phyloP scores from a whole-genome alignment of 2,888 invertebrate genomes.

The Platycnemis pennipes region DNA sequence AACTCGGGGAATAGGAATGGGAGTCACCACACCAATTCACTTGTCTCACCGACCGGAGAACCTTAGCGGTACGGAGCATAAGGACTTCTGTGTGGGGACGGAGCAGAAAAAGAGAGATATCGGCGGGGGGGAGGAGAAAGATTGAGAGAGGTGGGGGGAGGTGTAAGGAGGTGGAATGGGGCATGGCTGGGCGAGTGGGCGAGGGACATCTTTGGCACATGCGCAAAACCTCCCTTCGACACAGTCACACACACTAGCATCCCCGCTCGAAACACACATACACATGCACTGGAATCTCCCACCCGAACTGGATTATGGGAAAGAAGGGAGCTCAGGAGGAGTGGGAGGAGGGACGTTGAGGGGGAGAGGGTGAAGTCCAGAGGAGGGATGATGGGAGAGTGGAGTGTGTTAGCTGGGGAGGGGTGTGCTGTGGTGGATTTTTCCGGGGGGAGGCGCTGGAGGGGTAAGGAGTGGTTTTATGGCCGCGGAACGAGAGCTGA shows the following conservation, averaged over 20 bases:
- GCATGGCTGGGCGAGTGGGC: not conserved
- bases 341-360: not conserved
- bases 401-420: not conserved
- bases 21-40: too few relatives aligned
- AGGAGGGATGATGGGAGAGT: not conserved
- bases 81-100: not conserved
- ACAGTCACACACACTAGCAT: not conserved
- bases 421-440: not conserved
- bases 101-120: slow-evolving; percentile 7
- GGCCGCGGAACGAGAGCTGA: slow-evolving; percentile 21
- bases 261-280: not conserved
- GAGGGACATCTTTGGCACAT: slow-evolving; percentile 46
- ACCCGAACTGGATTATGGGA: slow-evolving; percentile 61
- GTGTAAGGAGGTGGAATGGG: not conserved
- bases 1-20: too few relatives aligned
- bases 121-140: not conserved
- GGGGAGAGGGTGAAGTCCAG: not conserved
- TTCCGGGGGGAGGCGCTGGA: not conserved
- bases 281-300: slow-evolving; percentile 33
- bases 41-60: too few relatives aligned
- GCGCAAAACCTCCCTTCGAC: slow-evolving; percentile 30
- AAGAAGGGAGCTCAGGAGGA: slow-evolving; percentile 16
- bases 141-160: not conserved
- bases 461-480: not conserved
- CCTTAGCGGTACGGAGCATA: not conserved